phyloP scores from a whole-genome alignment of 2,797 vertebrate genomes.

The Varecia variegata region DNA sequence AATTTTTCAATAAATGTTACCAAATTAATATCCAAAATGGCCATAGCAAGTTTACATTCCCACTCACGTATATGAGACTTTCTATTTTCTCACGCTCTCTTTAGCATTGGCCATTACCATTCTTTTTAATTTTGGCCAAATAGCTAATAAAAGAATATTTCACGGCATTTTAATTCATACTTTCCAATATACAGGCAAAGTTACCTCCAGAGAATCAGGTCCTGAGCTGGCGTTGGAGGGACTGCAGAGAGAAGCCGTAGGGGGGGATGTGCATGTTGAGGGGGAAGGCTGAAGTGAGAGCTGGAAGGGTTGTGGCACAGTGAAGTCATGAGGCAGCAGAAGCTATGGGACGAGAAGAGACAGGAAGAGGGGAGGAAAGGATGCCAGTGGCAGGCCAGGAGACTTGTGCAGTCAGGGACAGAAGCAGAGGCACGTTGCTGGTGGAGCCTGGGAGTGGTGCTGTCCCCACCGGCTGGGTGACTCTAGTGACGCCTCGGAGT shows the following conservation, averaged over 20 bases:
- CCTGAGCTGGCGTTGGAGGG: background rate
- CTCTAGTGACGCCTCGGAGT: background rate
- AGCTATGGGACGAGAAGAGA: background rate
- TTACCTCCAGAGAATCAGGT: background rate
- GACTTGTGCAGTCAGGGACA: accelerated
- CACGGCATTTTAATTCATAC: background rate
- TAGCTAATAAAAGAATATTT: background rate
- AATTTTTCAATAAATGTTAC: background rate
- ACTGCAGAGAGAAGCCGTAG: accelerated
- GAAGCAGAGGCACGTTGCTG: background rate
- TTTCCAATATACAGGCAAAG: background rate
- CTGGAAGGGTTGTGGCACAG: background rate
- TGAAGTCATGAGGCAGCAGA: background rate
- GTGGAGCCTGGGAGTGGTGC: background rate
- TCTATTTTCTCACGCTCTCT: background rate
- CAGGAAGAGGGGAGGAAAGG: background rate
- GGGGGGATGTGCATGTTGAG: too few species aligned
- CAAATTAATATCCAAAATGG: background rate
- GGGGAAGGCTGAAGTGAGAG: background rate
- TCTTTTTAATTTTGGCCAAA: background rate
- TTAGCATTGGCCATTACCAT: background rate
- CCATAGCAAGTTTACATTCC: background rate
- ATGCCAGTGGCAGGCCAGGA: background rate
- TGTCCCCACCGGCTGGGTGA: accelerated
- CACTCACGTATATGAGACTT: background rate